These are phyloP conservation scores for Echinops telfairi DNA, from an alignment of 2,113 vertebrate genomes.

Conservation along the genomic window DNA sequence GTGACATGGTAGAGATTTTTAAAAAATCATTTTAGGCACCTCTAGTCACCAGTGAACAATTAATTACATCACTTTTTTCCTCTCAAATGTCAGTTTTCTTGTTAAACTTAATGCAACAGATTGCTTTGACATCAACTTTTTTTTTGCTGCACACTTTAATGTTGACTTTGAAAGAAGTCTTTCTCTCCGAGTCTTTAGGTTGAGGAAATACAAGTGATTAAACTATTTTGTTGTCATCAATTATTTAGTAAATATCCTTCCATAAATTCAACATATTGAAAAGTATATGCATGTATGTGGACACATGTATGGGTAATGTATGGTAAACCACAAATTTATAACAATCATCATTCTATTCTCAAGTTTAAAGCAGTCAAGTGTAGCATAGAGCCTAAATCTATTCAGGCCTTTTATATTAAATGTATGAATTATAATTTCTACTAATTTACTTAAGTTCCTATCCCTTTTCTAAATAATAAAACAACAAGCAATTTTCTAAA, in stretches of 20 bases:
- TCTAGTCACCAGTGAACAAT: conserved; percentile 8
- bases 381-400: neutral
- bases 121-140: neutral
- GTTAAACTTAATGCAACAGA: neutral
- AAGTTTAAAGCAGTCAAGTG: conserved; percentile 9
- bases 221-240: neutral
- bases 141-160: conserved; percentile 6
- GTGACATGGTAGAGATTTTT: neutral
- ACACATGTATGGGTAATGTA: neutral
- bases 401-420: neutral
- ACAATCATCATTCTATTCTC: neutral
- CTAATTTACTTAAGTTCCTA: conserved; percentile 16
- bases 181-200: conserved; percentile 27
- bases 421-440: neutral
- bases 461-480: conserved; percentile 53
- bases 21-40: neutral
- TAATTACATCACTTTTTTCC: conserved; percentile 26
- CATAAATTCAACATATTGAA: neutral
- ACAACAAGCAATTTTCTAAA: conserved; percentile 46
- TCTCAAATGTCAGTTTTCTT: neutral
- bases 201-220: neutral
- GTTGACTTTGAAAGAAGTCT: neutral
- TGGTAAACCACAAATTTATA: neutral
- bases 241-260: conserved; percentile 25
- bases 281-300: too few species aligned